These are phyloP conservation scores for Apocheima hispidaria DNA, from an alignment of 2,888 invertebrate species.

Conservation along the genomic window DNA sequence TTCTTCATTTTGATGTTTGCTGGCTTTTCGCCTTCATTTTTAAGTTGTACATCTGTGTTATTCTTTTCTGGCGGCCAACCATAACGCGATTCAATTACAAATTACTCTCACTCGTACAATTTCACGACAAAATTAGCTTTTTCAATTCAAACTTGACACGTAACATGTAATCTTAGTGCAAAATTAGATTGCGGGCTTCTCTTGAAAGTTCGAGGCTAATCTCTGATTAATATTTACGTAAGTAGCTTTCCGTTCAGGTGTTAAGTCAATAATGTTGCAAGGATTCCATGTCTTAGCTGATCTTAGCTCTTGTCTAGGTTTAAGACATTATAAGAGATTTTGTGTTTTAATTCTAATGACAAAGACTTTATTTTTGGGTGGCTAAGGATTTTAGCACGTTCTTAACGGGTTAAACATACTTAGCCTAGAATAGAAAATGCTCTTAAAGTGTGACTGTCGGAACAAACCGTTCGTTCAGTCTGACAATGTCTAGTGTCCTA, in stretches of 20 bases:
- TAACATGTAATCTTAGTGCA: slow-evolving; percentile 23
- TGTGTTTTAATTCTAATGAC: neutral
- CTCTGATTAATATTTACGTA: slow-evolving; percentile 30
- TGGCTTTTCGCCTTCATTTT: too few relatives aligned
- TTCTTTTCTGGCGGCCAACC: slow-evolving; percentile 7
- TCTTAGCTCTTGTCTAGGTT: neutral
- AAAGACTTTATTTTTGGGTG: too few relatives aligned
- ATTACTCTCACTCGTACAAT: slow-evolving; percentile 29
- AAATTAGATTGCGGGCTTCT: slow-evolving; percentile 27
- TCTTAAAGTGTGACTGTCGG: too few relatives aligned
- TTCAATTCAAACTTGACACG: slow-evolving; percentile 29
- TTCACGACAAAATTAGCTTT: slow-evolving; percentile 34
- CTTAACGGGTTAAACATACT: too few relatives aligned
- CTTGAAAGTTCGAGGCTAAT: slow-evolving; percentile 15
- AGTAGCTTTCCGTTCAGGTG: slow-evolving; percentile 11
- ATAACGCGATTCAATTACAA: slow-evolving; percentile 26
- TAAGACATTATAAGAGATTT: too few relatives aligned
- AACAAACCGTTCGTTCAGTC: too few relatives aligned
- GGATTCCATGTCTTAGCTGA: neutral
- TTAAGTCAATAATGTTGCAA: neutral
- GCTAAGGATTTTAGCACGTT: too few relatives aligned
- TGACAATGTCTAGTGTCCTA: too few relatives aligned
- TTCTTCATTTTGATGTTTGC: neutral
- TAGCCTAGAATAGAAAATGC: too few relatives aligned
- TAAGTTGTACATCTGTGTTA: neutral